A percentile compares a stretch with the other conserved stretches of the same genome.
These are phyloP conservation scores for Ophioderma brevispina DNA, from an alignment of 35 echinoderm and acorn worm genomes.

Conservation along the genomic window DNA sequence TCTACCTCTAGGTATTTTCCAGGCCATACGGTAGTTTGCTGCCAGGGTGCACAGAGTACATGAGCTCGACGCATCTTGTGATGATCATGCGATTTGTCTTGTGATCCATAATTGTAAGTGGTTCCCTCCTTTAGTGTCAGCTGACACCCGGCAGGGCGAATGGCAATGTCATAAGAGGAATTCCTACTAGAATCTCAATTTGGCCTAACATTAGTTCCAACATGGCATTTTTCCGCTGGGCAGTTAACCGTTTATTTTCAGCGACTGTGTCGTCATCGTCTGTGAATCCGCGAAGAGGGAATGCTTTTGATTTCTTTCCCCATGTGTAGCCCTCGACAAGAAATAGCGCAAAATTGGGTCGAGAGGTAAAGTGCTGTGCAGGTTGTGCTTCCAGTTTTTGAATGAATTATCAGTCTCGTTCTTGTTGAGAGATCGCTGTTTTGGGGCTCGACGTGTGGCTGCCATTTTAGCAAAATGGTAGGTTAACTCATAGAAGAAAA, in stretches of 20 bases:
- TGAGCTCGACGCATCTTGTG: conserved; percentile 48
- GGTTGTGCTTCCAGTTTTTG: conserved; percentile 46
- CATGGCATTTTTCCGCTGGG: conserved; percentile 26
- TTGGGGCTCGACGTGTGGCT: conserved; percentile 7
- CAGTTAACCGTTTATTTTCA: conserved; percentile 3
- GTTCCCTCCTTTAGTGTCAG: conserved; percentile 37
- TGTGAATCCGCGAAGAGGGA: conserved; percentile 35
- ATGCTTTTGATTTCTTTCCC: conserved; percentile 59
- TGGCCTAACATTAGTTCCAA: conserved; percentile 60
- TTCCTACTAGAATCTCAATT: conserved; percentile 49
- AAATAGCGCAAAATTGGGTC: conserved; percentile 67
- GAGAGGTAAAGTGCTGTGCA: conserved; percentile 52
- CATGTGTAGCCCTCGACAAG: conserved; percentile 27
- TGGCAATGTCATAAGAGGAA: conserved; percentile 47
- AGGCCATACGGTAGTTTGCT: conserved; percentile 40
- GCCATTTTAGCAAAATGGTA: too few relatives aligned
- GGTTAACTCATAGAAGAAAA: too few relatives aligned
- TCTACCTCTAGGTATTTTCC: conserved; percentile 41
- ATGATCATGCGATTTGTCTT: too few relatives aligned
- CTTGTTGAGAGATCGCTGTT: conserved; percentile 47
- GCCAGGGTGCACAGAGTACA: conserved; percentile 35
- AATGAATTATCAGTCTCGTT: conserved; percentile 45
- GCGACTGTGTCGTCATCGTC: conserved; percentile 28
- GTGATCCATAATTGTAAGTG: neutral
- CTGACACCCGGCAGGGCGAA: conserved; percentile 49